Conservation (phyloP, 2,113 vertebrate genomes). For the Ageneiosus marmoratus region DNA sequence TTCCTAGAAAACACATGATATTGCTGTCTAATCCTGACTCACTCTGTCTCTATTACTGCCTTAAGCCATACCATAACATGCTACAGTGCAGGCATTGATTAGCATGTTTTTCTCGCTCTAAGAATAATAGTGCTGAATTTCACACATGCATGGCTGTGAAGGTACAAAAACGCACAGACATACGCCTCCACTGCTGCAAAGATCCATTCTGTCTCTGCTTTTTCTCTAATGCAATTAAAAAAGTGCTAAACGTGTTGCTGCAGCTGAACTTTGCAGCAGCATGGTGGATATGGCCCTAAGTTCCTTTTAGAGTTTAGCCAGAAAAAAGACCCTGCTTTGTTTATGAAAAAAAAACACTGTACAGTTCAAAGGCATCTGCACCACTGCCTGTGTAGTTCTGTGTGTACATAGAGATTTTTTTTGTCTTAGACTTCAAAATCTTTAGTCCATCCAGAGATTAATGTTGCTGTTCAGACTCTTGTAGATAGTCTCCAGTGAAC, state of each 20-base stretch:
- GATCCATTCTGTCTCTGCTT: conserved; percentile 46
- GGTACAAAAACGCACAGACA: conserved; percentile 53
- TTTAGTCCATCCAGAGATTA: conserved; percentile 13
- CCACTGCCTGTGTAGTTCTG: conserved; percentile 39
- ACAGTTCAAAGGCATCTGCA: conserved; percentile 71
- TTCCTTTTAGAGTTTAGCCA: conserved; percentile 72
- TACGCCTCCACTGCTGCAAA: conserved; percentile 34
- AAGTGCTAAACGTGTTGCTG: conserved; percentile 57
- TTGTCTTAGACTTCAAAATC: conserved; percentile 42
- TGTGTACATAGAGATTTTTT: conserved; percentile 27
- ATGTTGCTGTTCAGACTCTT: conserved; percentile 38
- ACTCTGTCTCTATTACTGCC: not conserved
- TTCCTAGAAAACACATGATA: not conserved
- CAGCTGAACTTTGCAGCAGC: conserved; percentile 53
- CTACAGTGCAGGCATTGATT: conserved; percentile 38
- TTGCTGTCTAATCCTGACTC: not conserved
- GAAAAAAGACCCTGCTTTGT: conserved; percentile 77
- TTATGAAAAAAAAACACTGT: conserved; percentile 66
- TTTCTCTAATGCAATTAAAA: conserved; percentile 63
- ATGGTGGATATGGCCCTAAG: conserved; percentile 75
- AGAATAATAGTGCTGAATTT: conserved; percentile 41
- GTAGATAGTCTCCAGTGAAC: conserved; percentile 42
- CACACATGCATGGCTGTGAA: conserved; percentile 54
- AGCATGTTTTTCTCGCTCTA: conserved; percentile 33
- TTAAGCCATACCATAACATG: conserved; percentile 10